Evolutionary conservation across 2,888 invertebrate species (phyloP), one percentile per base, ranked within the genome.

Genomic region (Ectemnius cavifrons): DNA sequence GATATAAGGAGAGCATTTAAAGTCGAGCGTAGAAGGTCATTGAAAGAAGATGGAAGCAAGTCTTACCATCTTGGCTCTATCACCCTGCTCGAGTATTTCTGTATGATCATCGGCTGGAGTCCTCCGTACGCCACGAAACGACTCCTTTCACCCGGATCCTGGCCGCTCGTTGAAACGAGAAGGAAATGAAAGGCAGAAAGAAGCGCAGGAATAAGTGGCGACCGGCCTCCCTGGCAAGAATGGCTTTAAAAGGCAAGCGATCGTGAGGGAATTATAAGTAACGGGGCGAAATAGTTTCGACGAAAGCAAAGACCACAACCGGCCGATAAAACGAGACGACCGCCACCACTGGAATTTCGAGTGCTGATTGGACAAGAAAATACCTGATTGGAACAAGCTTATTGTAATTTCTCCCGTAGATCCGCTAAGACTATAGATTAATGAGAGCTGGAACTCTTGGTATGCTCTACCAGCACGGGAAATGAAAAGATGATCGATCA

Each of bases 61-160:
- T n/a, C 16, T 59, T 60, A 60, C 47, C 59, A 23, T 61, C 47
- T 3, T 8, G 60, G 16, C 8, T 45, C 61, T 57, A 57, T 70
- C 70, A 14, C 18, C 18, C 58, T 16, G 58, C 61, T 59, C 58
- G 74, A 71, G 71, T 66, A 64, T 67, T 66, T 63, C 27, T 46
- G 59, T 45, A 37, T 47, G 68, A 75, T 37, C 37, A 37, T 70
- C 62, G 69, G 61, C 64, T 27, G 58, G 67, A 71, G 66, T 77
- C 77, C 66, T 73, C 72, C 62, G 64, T 69, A 52, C 63, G 52
- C 45, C 67, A 59, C 58, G 72, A 80, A 75, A 65, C 74, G 69
- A 69, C 82, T 82, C 82, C 82, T 82, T 82, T 82, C 82, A 82
- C 82, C 77, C 80, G 80, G 77, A 82, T 82, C 80, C 77, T 79